Evolutionary conservation across 2,888 invertebrate genomes (phyloP), one percentile per base, ranked within the genome.

Genomic region (Patella caerulea): DNA sequence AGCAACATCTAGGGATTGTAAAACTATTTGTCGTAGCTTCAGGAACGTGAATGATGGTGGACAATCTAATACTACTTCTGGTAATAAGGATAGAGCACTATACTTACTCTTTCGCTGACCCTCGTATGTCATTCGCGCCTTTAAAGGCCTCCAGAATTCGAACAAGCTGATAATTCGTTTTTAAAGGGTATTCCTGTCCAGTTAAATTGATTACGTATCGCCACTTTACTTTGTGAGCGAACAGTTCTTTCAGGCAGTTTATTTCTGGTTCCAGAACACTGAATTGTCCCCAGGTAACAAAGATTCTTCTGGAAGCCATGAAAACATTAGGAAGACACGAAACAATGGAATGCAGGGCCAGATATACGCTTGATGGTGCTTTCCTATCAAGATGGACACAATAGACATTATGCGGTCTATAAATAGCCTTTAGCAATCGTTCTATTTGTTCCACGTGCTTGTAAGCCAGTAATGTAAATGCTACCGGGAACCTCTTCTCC

Each of bases 151-250:
- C 82, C 2, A 90, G 81, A 24, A 90, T 88, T 9, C 82, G 77
- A 12, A 89, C 90, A 14, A 90, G 78, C 73, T 91, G 88, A 11
- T 77, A 78, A 77, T 90, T 90, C 7, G 89, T 90, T 75, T 87
- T 88, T 29, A 90, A 77, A 0, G 91, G 90, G 77, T 89, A 88
- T 81, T 90, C 89, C 74, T 88, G 89, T 2, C 88, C 90, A 0
- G 89, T 89, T 54, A 90, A 81, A 77, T 91, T 91, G 29, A 90
- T 88, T 75, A 91, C 88, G 76, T 91, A 91, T 73, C 86, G 85
- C 91, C 91, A 91, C 34, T 74, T 81, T 29, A 76, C 82, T 75
- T 81, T 80, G 53, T 80, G 73, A 15, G 73, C 72, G 34, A 84
- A 34, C 12, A 89, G 78, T 55, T 86, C 87, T 12, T 80, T 55